These are phyloP conservation scores for Crenuchus spilurus DNA, from an alignment of 2,797 vertebrate genomes.

Conservation along the genomic window DNA sequence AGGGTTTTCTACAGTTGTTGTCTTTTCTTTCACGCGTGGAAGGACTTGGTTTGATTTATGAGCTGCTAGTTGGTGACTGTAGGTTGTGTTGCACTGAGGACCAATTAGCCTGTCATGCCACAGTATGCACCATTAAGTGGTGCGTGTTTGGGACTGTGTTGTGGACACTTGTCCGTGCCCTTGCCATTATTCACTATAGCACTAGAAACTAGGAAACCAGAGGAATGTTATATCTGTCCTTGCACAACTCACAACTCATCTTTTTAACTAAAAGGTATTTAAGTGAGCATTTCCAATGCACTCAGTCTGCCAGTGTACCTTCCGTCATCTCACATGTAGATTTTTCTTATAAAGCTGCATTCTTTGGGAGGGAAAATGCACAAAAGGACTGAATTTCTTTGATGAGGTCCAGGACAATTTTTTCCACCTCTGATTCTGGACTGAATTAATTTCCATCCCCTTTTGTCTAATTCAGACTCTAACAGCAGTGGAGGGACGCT, in stretches of 20 bases:
- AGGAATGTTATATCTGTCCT: conserved; percentile 27
- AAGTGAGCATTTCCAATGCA: conserved; percentile 15
- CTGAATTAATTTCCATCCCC: conserved; percentile 63
- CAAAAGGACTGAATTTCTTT: conserved; percentile 35
- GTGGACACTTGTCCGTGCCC: conserved; percentile 59
- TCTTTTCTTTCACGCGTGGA: conserved; percentile 43
- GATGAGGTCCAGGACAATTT: conserved; percentile 46
- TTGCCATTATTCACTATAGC: conserved; percentile 49
- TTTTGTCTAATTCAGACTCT: conserved; percentile 49
- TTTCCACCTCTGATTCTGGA: conserved; percentile 58
- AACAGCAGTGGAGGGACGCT: background rate
- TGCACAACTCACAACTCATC: conserved; percentile 3
- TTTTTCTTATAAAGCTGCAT: conserved; percentile 32
- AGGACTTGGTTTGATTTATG: conserved; percentile 53
- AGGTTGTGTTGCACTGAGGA: conserved; percentile 38
- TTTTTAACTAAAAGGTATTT: conserved; percentile 25
- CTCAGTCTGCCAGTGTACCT: conserved; percentile 16
- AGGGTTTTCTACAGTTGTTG: conserved; percentile 53
- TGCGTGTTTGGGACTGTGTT: conserved; percentile 46
- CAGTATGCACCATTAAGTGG: conserved; percentile 58
- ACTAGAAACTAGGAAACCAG: conserved; percentile 31
- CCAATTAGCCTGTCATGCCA: conserved; percentile 59
- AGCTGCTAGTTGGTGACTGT: conserved; percentile 54
- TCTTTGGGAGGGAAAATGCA: conserved; percentile 12
- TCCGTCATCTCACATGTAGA: conserved; percentile 30